Percentiles rank a stretch among this genome's conserved stretches.
These are phyloP conservation scores for Polypterus senegalus DNA, from an alignment of 2,113 vertebrate genomes.

Conservation along the genomic window DNA sequence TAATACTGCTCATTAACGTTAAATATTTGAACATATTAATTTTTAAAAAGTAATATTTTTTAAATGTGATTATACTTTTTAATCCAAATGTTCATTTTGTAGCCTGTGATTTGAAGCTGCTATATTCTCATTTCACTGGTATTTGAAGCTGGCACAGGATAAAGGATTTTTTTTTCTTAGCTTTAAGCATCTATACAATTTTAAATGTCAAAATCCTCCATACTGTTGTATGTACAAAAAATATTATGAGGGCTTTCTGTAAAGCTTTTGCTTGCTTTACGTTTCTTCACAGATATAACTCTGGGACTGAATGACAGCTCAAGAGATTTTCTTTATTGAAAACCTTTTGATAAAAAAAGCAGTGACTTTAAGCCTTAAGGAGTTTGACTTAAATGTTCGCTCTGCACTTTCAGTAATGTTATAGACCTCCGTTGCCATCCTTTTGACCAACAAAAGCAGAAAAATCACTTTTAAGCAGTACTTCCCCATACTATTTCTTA, in stretches of 20 bases:
- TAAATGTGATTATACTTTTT: background rate
- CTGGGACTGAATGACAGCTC: background rate
- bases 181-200: background rate
- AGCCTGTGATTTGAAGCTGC: background rate
- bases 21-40: too few species aligned
- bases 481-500: too few species aligned
- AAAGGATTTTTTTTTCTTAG: background rate
- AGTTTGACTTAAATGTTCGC: background rate
- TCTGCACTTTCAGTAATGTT: background rate
- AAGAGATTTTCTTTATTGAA: background rate
- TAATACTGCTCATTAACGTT: too few species aligned
- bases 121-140: background rate
- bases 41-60: too few species aligned
- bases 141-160: background rate
- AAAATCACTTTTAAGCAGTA: too few species aligned
- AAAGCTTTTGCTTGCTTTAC: background rate
- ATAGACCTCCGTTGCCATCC: too few species aligned
- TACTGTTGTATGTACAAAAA: background rate
- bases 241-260: slow-evolving; percentile 1
- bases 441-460: too few species aligned
- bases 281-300: background rate
- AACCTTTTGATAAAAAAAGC: background rate
- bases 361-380: background rate
- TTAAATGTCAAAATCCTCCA: slow-evolving; percentile 4
- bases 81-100: background rate